phyloP scores from a whole-genome alignment of 2,888 invertebrate genomes.

The Salpingus planirostris region DNA sequence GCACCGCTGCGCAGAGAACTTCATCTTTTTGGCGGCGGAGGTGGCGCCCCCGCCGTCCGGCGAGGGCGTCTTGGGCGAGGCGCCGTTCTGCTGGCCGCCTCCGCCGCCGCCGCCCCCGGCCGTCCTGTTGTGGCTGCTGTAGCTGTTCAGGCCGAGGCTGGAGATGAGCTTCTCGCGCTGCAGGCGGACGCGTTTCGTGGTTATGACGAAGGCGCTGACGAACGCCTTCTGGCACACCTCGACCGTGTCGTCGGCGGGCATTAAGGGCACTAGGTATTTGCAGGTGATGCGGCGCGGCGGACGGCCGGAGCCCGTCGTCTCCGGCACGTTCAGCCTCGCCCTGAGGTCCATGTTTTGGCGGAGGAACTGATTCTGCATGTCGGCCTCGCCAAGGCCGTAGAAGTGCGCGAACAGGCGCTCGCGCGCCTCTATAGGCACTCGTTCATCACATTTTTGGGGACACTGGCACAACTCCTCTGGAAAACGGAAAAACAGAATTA shows the following conservation, averaged over 20 bases:
- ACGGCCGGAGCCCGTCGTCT: slow-evolving; percentile 32
- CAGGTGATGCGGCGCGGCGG: slow-evolving; percentile 45
- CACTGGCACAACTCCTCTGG: slow-evolving; percentile 46
- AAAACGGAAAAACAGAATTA: slow-evolving; percentile 25
- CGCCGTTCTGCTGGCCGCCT: slow-evolving; percentile 6
- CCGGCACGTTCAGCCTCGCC: slow-evolving; percentile 38
- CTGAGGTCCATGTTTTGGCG: slow-evolving; percentile 45
- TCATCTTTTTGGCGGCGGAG: too few relatives aligned
- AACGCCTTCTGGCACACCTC: slow-evolving; percentile 50
- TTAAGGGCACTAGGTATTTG: slow-evolving; percentile 44
- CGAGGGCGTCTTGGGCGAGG: slow-evolving; percentile 18
- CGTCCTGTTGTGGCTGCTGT: slow-evolving; percentile 35
- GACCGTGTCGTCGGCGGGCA: slow-evolving; percentile 32
- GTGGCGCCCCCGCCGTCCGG: too few relatives aligned
- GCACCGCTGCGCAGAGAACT: too few relatives aligned
- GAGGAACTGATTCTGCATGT: slow-evolving; percentile 44
- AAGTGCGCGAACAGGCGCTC: slow-evolving; percentile 44
- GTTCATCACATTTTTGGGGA: slow-evolving; percentile 46
- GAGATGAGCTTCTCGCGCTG: slow-evolving; percentile 46
- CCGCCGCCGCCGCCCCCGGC: background rate
- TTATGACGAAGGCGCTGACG: slow-evolving; percentile 47
- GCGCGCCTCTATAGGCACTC: slow-evolving; percentile 41
- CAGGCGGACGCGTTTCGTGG: slow-evolving; percentile 45
- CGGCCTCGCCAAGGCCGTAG: slow-evolving; percentile 44
- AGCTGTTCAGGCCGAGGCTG: slow-evolving; percentile 40